A percentile compares a stretch with the other conserved stretches of the same genome.
Conservation (phyloP, 1,140 invertebrate genomes). For the Cyphomyrmex costatus region DNA sequence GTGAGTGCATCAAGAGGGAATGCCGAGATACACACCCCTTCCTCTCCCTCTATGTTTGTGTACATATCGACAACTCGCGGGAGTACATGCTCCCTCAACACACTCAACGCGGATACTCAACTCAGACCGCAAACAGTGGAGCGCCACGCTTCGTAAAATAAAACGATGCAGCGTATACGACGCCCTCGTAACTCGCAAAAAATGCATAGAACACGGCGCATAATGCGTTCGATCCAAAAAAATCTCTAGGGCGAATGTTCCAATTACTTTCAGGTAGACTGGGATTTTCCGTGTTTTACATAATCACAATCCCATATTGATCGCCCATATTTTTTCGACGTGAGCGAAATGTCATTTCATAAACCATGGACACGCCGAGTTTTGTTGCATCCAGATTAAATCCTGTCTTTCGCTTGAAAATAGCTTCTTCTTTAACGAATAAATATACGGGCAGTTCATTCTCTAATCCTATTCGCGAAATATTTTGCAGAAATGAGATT, state of each 20-base stretch:
- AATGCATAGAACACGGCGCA: conserved; percentile 14
- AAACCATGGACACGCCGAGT: not conserved
- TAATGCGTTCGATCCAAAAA: conserved; percentile 61
- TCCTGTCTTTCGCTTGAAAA: conserved; percentile 3
- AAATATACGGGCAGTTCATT: not conserved
- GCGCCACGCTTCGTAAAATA: conserved; percentile 40
- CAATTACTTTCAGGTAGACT: conserved; percentile 44
- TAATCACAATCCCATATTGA: conserved; percentile 7
- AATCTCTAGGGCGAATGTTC: conserved; percentile 30
- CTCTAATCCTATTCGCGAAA: conserved; percentile 8
- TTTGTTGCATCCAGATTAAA: conserved; percentile 26
- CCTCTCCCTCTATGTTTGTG: not conserved
- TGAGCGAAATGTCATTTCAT: conserved; percentile 5
- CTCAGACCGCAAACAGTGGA: conserved; percentile 49
- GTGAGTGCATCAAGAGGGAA: conserved; percentile 45
- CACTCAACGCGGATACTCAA: conserved; percentile 32
- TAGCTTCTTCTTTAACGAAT: not conserved
- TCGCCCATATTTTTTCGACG: conserved; percentile 24
- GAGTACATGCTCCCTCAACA: conserved; percentile 36
- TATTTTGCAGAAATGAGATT: not conserved
- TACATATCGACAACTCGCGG: conserved; percentile 53
- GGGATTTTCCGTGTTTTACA: conserved; percentile 49
- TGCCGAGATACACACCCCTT: conserved; percentile 22
- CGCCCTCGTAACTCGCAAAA: conserved; percentile 48
- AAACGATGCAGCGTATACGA: conserved; percentile 25